Evolutionary conservation across 2,113 vertebrate species (phyloP).

Genomic region (Mixornis gularis): DNA sequence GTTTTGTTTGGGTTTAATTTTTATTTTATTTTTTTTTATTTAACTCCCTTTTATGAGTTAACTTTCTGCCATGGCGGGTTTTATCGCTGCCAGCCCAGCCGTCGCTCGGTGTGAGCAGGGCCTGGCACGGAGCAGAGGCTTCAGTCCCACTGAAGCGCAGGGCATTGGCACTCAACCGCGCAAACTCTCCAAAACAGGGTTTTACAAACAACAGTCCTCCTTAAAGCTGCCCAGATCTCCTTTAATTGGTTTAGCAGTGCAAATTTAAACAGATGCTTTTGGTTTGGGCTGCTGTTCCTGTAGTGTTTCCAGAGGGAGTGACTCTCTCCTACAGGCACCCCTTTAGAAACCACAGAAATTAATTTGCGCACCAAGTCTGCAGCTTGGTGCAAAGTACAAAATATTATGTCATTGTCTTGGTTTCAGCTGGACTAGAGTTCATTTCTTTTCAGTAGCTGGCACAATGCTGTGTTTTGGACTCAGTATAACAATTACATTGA

Average conservation of each 20-base stretch:
- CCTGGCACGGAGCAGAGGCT: background rate
- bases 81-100: background rate
- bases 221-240: background rate
- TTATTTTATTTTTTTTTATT: background rate
- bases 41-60: background rate
- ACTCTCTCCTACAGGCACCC: background rate
- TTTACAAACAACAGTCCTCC: background rate
- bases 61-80: background rate
- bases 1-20: background rate
- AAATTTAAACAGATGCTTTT: background rate
- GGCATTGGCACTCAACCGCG: fast-evolving
- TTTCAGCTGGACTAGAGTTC: background rate
- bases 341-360: background rate
- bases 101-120: background rate
- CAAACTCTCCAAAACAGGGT: background rate
- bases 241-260: background rate
- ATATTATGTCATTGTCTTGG: background rate
- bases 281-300: background rate
- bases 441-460: background rate
- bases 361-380: background rate
- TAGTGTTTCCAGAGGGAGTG: background rate
- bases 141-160: background rate
- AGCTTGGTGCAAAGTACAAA: background rate
- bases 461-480: background rate
- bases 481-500: background rate